Evolutionary conservation across 2,797 vertebrate species (phyloP), one percentile per base, ranked within the genome.

Genomic region (Hirundo rustica): DNA sequence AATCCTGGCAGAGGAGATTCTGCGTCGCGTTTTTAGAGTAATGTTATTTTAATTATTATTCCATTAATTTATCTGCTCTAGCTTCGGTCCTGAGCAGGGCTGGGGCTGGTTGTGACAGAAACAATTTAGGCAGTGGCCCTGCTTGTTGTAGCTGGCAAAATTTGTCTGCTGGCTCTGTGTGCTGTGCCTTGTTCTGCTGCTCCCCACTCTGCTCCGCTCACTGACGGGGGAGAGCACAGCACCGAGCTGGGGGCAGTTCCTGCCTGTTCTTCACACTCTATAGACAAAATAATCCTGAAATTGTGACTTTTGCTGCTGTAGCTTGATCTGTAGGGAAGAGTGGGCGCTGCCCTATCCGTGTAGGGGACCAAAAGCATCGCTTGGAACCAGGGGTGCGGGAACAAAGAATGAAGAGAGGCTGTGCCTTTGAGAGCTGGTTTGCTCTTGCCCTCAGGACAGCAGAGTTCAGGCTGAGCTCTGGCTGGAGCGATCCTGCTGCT

Each of bases 341-440:
- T 0, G 0, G 7, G 9, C 23, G 9, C 30, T 36, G 3, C 23
- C 42, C 27, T 36, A 15, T 21, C 54, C 0, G 0, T 4, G 23
- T 1, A 7, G 26, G 18, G 12, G 13, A 22, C 19, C 23, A 62
- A 66, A 87, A 62, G 6, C 5, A 1, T 9, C 51, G 8, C 14
- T 62, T 42, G 54, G 47, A 65, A 27, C 16, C 26, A 11, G 22
- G 26, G 5, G 1, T 61, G 45, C n/a, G 47, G 50, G n/a, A 77
- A 36, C 5, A 60, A 20, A 27, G 34, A 32, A 26, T 23, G 34
- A 65, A 29, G 27, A 16, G 14, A 13, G 42, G 13, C n/a, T 85
- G 26, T 67, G 47, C 36, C 44, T 68, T 64, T 38, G 22, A 16
- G 26, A 65, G 20, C 5, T 47, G 40, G 3, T 17, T 64, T 75